Evolutionary conservation across 2,888 invertebrate species (phyloP).

Genomic region (Mythimna albipuncta): DNA sequence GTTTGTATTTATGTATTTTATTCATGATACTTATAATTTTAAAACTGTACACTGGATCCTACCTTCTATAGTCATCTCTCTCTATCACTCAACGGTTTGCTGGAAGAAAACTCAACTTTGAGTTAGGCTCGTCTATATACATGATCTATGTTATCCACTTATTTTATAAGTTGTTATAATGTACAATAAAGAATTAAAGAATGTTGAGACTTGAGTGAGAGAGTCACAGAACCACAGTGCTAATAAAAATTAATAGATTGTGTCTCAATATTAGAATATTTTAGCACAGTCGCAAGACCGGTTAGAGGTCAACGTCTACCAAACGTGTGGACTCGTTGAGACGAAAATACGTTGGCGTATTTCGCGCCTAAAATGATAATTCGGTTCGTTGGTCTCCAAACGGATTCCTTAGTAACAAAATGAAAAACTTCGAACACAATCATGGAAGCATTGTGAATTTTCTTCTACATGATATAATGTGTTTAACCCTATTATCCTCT

Average conservation of each 20-base stretch:
- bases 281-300: background rate
- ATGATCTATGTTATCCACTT: too few species aligned
- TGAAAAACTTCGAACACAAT: background rate
- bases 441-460: background rate
- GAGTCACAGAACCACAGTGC: too few species aligned
- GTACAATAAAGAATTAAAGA: too few species aligned
- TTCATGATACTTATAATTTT: too few species aligned
- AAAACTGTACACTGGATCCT: too few species aligned
- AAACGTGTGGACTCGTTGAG: background rate
- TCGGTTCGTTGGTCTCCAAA: background rate
- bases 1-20: too few species aligned
- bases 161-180: too few species aligned
- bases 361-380: constrained; percentile 4
- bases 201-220: too few species aligned
- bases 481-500: background rate
- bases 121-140: too few species aligned
- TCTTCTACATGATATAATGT: background rate
- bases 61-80: too few species aligned
- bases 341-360: background rate
- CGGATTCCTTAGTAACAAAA: background rate
- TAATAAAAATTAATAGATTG: background rate
- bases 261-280: background rate
- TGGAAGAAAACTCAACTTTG: too few species aligned
- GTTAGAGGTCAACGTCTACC: constrained; percentile 11
- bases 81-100: too few species aligned